Base-by-base conservation (phyloP, 2,888 invertebrate genomes). In the Tricholauxania praeusta region DNA sequence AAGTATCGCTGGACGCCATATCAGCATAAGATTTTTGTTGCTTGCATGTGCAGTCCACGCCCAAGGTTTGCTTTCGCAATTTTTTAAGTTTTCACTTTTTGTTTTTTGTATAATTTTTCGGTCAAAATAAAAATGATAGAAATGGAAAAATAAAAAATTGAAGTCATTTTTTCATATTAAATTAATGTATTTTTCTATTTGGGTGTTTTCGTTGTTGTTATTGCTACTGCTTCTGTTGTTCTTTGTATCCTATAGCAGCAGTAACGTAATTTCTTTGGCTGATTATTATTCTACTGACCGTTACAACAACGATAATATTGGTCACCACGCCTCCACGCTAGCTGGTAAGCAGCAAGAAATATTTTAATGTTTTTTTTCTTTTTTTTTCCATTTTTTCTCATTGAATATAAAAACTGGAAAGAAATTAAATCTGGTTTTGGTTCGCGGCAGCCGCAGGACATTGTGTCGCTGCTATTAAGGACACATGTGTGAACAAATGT, bases 251-350 rank as follows among this genome's bases (percentile, higher is more conserved):
- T 77, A 78, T 79, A 75, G 76, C 71, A 72, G 55, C 52, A 79
- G 64, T 76, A 78, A 72, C 73, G 75, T 77, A 79, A 77, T 68
- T 76, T 76, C 77, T 75, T 78, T 80, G 74, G 77, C 82, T 82
- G 80, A 80, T 82, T 81, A 81, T 82, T 82, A 82, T 82, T 82
- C 82, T 79, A 80, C 79, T 82, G 82, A 82, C 82, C 82, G 77
- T 82, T 82, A 80, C 80, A 69, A 53, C 53, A 12, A 22, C 62
- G n/a, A 39, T 8, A 39, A 39, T 39, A 39, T 39, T 39, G 39
- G 39, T 10, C 39, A 39, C 39, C 39, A 70, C 71, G 39, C 39
- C 39, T 10, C 10, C 39, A 39, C 0, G 39, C 10, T 39, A 10
- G 39, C 39, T 10, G 10, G 72, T 28, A 28, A 71, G 72, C 59